phyloP scores from a whole-genome alignment of 2,113 vertebrate genomes.

The Azemiops feae region DNA sequence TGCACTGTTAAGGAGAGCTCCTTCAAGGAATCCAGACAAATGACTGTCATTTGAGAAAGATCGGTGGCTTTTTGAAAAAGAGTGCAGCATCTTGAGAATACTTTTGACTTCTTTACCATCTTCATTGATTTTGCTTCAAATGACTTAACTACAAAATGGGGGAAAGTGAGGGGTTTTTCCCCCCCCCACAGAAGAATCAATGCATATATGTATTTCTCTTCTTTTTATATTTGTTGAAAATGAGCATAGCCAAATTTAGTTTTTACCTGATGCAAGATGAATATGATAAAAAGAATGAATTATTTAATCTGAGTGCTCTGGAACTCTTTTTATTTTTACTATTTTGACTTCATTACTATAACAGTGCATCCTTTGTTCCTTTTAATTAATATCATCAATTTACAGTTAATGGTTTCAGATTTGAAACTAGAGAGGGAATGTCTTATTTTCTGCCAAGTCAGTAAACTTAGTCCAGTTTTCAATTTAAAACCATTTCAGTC shows the following conservation, averaged over 20 bases:
- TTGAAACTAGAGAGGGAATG: neutral
- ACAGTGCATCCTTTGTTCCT: neutral
- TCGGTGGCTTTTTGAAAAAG: neutral
- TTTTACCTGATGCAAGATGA: neutral
- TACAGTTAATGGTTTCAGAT: neutral
- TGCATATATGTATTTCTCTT: neutral
- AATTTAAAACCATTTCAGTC: neutral
- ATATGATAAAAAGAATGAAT: neutral
- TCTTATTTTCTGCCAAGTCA: neutral
- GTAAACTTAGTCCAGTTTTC: neutral
- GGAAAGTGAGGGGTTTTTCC: neutral
- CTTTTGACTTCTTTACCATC: neutral
- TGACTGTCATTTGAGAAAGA: neutral
- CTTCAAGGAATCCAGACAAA: neutral
- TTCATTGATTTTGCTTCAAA: neutral
- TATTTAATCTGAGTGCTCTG: neutral
- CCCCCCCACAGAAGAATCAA: neutral
- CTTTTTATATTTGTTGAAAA: neutral
- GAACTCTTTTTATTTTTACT: neutral
- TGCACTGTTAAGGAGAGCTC: neutral
- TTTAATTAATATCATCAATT: conserved; percentile 3
- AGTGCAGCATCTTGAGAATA: neutral
- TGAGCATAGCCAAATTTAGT: neutral
- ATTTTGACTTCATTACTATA: neutral
- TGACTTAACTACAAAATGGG: neutral